Evolutionary conservation across 2,888 invertebrate genomes (phyloP).

Genomic region (Flexamia atlantica): DNA sequence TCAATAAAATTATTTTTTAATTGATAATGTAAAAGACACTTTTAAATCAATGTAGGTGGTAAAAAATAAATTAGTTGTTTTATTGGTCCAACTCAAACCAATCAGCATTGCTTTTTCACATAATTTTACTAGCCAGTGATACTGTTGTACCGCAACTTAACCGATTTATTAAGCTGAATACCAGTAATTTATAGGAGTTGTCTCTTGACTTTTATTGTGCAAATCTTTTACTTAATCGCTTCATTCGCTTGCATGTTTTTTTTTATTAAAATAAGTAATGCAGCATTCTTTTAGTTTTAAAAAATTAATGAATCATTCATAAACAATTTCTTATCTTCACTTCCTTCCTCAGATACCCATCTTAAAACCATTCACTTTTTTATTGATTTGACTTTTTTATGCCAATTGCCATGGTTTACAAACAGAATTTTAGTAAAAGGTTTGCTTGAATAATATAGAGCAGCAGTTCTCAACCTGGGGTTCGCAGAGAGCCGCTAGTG

Average conservation of each 20-base stretch:
- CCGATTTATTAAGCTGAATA: background rate
- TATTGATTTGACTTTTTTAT: background rate
- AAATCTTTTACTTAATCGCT: background rate
- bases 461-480: too few relatives aligned
- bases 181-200: background rate
- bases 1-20: too few relatives aligned
- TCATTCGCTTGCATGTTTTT: conserved; percentile 11
- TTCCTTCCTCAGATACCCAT: background rate
- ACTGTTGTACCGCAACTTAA: too few relatives aligned
- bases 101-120: too few relatives aligned
- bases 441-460: too few relatives aligned
- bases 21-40: too few relatives aligned
- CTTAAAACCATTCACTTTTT: background rate
- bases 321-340: conserved; percentile 37
- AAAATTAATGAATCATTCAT: conserved; percentile 17
- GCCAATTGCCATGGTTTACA: background rate
- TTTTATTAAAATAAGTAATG: too few relatives aligned
- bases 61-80: too few relatives aligned
- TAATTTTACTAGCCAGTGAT: too few relatives aligned
- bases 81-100: too few relatives aligned
- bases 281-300: conserved; percentile 51
- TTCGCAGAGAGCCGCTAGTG: too few relatives aligned
- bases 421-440: background rate
- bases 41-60: too few relatives aligned
- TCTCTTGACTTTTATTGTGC: conserved; percentile 16